Conservation (phyloP, 2,113 vertebrate genomes). For the Oenanthe melanoleuca region DNA sequence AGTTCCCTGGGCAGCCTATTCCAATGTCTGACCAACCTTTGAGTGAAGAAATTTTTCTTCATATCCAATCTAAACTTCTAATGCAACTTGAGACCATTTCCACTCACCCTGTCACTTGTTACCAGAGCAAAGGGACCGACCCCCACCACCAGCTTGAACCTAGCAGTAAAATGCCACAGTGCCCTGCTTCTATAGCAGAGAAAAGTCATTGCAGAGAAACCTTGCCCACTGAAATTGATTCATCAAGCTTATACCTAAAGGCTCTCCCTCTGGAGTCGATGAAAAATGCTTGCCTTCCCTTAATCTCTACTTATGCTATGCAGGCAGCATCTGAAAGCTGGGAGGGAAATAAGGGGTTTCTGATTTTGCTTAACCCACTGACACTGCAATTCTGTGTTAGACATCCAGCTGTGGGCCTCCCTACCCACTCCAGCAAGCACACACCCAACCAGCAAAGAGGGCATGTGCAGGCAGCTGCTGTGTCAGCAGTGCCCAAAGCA, state of each 20-base stretch:
- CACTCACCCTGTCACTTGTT: neutral
- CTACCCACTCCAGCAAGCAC: neutral
- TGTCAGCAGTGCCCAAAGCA: neutral
- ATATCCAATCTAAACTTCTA: neutral
- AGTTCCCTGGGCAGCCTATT: neutral
- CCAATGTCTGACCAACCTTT: neutral
- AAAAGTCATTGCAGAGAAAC: neutral
- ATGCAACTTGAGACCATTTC: neutral
- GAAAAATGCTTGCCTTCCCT: neutral
- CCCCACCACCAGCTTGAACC: neutral
- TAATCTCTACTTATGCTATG: neutral
- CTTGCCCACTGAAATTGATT: neutral
- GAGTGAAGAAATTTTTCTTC: neutral
- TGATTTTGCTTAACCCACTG: neutral
- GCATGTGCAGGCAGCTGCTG: fast-evolving
- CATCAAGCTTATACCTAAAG: neutral
- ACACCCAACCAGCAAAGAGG: neutral
- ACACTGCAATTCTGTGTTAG: neutral
- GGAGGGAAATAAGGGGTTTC: neutral
- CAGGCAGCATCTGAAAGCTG: neutral
- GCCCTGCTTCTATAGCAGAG: neutral
- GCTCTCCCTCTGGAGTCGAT: neutral
- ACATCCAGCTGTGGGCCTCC: neutral
- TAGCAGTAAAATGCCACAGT: neutral
- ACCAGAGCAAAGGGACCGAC: neutral